Base-by-base conservation (phyloP, 2,113 vertebrate species). In the Atlantisia rogersi region DNA sequence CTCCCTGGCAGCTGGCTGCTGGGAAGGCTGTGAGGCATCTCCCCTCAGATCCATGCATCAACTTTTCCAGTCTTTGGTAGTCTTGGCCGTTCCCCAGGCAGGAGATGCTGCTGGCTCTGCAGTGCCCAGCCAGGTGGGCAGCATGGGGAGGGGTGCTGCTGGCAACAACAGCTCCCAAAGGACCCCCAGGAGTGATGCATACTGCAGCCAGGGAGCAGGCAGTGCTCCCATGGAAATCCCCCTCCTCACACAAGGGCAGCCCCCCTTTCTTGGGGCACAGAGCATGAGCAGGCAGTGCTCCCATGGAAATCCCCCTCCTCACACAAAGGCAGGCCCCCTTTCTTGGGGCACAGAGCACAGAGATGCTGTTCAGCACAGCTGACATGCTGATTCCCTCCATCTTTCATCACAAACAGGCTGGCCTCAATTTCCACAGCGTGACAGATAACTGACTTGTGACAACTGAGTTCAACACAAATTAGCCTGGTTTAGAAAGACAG, bases 301-400 rank as follows among this genome's bases (percentile, higher is more conserved):
- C 42, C 64, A 21, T 1, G 3, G 77, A 21, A 55, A 40, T n/a
- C 35, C 11, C 16, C 4, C 29, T 37, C 31, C 46, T 55, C 6
- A 0, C 31, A 16, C 14, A 2, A 22, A 31, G 9, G 53, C 70
- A 88, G 42, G 31, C 35, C 19, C 29, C 67, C n/a, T 18, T 39
- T 11, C 60, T 44, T 1, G 0, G 15, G 32, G 35, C 2, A 4
- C n/a, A 28, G 79, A 21, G n/a, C 17, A 28, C 35, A 35, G 35
- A 11, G 16, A 28, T 56, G 32, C 39, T 60, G 40, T 46, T 35
- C 25, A 19, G 20, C 44, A 62, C 50, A 64, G 46, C 40, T 2
- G 0, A 29, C 59, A 52, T 0, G 5, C 42, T 24, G 26, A 4
- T 64, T 53, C 26, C 55, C 21, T 62, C 22, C 0, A 0, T 39